phyloP scores from a whole-genome alignment of 2,888 invertebrate genomes.

The Nymphalis c-album region DNA sequence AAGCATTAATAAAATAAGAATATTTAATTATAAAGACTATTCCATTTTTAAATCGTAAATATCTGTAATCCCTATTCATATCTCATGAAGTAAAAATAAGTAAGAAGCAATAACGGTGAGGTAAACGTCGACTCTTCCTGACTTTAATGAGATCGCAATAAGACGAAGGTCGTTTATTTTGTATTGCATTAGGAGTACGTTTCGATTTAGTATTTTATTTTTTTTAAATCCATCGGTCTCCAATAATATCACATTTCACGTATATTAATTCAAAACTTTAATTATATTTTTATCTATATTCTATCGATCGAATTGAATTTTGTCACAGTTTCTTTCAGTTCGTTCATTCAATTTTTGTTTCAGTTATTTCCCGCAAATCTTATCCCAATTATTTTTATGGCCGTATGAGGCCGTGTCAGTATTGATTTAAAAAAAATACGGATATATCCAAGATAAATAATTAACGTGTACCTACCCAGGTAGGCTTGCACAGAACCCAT shows the following conservation, averaged over 20 bases:
- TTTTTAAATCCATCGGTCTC: not conserved
- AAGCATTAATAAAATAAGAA: not conserved
- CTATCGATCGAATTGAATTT: not conserved
- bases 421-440: too few species aligned
- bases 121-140: slow-evolving; percentile 67
- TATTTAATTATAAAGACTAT: not conserved
- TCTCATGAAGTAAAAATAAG: slow-evolving; percentile 39
- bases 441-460: too few species aligned
- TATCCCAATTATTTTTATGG: too few species aligned
- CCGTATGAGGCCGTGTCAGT: too few species aligned
- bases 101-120: slow-evolving; percentile 37
- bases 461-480: too few species aligned
- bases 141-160: slow-evolving; percentile 76
- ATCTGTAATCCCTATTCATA: not conserved
- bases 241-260: not conserved
- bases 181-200: slow-evolving; percentile 29
- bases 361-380: too few species aligned
- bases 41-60: not conserved
- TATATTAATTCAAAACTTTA: not conserved
- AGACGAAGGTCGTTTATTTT: slow-evolving; percentile 43
- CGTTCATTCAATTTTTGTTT: too few species aligned
- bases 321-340: too few species aligned
- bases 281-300: not conserved
- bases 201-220: slow-evolving; percentile 1
- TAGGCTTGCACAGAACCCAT: too few species aligned